Percentiles rank a stretch among this genome's conserved stretches.
phyloP scores from a whole-genome alignment of 2,797 vertebrate genomes.

The Arrhamphus sclerolepis region DNA sequence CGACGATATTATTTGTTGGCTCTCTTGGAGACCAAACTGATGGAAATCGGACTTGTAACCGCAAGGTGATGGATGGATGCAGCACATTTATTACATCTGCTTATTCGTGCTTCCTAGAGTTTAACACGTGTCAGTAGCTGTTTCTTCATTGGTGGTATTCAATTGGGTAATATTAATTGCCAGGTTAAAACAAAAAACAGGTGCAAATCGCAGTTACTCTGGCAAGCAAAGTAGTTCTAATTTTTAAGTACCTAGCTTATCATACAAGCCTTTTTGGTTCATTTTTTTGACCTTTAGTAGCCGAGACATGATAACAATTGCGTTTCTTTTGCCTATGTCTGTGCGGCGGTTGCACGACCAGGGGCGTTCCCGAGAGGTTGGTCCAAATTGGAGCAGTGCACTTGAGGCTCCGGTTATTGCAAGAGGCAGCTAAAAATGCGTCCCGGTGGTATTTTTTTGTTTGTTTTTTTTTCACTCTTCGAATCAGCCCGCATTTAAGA shows the following conservation, averaged over 20 bases:
- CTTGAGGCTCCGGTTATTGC: constrained; percentile 65
- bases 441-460: constrained; percentile 11
- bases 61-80: constrained; percentile 74
- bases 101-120: constrained; percentile 39
- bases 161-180: constrained; percentile 24
- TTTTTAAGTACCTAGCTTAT: constrained; percentile 39
- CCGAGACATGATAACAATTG: constrained; percentile 78
- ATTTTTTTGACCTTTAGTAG: constrained; percentile 43
- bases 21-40: constrained; percentile 20
- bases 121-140: constrained; percentile 6
- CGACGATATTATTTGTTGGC: constrained; percentile 8
- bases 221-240: constrained; percentile 19
- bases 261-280: constrained; percentile 3
- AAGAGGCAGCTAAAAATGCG: constrained; percentile 45
- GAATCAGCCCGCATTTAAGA: constrained; percentile 14
- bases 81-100: constrained; percentile 64
- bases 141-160: constrained; percentile 6
- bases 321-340: constrained; percentile 66
- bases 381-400: constrained; percentile 71
- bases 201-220: constrained; percentile 34
- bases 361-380: constrained; percentile 84
- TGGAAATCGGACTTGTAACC: constrained; percentile 29
- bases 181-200: constrained; percentile 58
- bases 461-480: background rate
- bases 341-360: constrained; percentile 79